A percentile compares a stretch with the other conserved stretches of the same genome.
phyloP scores from a whole-genome alignment of 2,888 invertebrate species.

The Chouioia cunea region DNA sequence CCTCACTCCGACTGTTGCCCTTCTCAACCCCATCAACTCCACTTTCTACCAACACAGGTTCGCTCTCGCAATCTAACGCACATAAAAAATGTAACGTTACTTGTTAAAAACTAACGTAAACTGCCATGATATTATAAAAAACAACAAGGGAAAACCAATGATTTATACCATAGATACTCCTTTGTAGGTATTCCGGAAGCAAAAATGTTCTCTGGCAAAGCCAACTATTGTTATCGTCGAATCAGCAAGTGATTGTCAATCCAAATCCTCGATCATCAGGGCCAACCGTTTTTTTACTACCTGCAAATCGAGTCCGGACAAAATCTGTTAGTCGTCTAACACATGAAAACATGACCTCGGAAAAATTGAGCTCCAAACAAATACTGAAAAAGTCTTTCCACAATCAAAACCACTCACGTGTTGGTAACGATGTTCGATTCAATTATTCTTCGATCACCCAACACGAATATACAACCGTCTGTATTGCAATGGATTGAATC shows the following conservation, averaged over 20 bases:
- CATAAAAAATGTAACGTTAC: too few species aligned
- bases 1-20: conserved; percentile 47
- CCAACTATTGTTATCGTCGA: conserved; percentile 17
- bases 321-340: too few species aligned
- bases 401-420: conserved; percentile 10
- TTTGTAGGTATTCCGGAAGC: conserved; percentile 34
- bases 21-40: conserved; percentile 59
- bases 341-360: too few species aligned
- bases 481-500: conserved; percentile 1
- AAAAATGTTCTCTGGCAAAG: conserved; percentile 21
- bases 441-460: conserved; percentile 30
- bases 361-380: conserved; percentile 3
- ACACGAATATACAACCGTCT: conserved; percentile 43
- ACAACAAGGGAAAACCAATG: too few species aligned
- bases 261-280: too few species aligned
- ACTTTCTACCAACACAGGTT: conserved; percentile 53
- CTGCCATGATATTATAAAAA: too few species aligned
- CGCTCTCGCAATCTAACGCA: too few species aligned
- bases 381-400: conserved; percentile 11
- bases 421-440: conserved; percentile 29
- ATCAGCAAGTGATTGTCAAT: not conserved
- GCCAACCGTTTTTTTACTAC: too few species aligned
- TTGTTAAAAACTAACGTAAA: too few species aligned
- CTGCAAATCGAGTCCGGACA: too few species aligned
- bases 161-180: too few species aligned